Evolutionary conservation across 2,888 invertebrate genomes (phyloP), one percentile per base, ranked within the genome.

Genomic region (Dione juno): DNA sequence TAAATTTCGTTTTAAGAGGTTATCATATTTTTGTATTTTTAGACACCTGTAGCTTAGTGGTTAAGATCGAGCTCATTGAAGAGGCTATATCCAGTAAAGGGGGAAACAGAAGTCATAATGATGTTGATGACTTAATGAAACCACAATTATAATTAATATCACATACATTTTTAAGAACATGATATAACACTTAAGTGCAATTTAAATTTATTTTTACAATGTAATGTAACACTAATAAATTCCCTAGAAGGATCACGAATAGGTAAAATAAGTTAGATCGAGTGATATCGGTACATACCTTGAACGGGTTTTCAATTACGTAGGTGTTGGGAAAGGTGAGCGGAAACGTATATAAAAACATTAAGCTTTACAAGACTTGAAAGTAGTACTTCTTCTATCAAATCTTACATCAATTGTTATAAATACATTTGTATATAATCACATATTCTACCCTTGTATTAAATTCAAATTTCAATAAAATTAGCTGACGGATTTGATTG

Each of bases 241-340:
- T 61, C 10, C 16, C 28, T 45, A 45, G 45, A 45, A 45, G 6
- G 61, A 45, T 61, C 45, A 45, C 43, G 61, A 61, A 61, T 28
- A 45, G n/a, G 45, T 61, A 45, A 61, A 61, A 43, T 61, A 61
- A 61, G 16, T 14, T 45, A 61, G 28, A 61, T 61, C 45, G n/a
- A 43, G 28, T 28, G 43, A 45, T 61, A 61, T 61, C 61, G 45
- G 61, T 61, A 61, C 43, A 61, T 28, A 61, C 10, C n/a, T 45
- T 35, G 45, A 61, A 45, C 61, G 45, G 45, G 61, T 61, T 61
- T 61, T 61, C 61, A 61, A 61, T 61, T 61, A 61, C 61, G 61
- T 61, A n/a, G 61, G 61, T 61, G 43, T 45, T 45, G 28, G 61
- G 10, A 28, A 45, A 57, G 57, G 57, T 61, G 61, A 61, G 28